Evolutionary conservation across 2,113 vertebrate genomes (phyloP).

Genomic region (Illadopsis cleaveri): DNA sequence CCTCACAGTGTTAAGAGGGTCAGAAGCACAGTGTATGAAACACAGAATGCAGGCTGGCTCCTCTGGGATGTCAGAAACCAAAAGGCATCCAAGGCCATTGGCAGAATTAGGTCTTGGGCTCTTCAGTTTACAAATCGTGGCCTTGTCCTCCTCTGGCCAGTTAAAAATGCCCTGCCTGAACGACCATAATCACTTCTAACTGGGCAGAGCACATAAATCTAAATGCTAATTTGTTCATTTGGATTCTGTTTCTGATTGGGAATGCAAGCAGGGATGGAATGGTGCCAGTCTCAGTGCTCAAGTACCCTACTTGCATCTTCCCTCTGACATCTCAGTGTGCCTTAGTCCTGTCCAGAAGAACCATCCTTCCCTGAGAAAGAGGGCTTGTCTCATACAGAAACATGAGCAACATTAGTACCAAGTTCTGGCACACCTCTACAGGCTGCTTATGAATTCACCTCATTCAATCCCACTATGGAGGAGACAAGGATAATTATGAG

Average conservation of each 20-base stretch:
- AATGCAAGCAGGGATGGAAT: not conserved
- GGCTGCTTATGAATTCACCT: not conserved
- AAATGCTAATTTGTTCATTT: not conserved
- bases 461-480: not conserved
- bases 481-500: not conserved
- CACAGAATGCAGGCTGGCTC: not conserved
- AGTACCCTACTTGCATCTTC: not conserved
- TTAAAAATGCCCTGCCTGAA: not conserved
- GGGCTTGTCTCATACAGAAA: not conserved
- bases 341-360: not conserved
- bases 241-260: not conserved
- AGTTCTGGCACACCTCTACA: not conserved
- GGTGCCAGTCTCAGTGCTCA: not conserved
- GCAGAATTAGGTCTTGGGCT: not conserved
- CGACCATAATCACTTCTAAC: not conserved
- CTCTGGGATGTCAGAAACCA: not conserved
- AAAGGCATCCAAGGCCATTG: not conserved
- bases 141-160: not conserved
- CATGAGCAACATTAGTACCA: not conserved
- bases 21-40: not conserved
- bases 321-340: not conserved
- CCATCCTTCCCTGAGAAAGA: not conserved
- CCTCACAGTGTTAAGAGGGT: conserved; percentile 15
- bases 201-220: not conserved
- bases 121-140: not conserved